These are phyloP conservation scores for Scrobipalpa costella DNA, from an alignment of 2,888 invertebrate genomes.

Conservation along the genomic window DNA sequence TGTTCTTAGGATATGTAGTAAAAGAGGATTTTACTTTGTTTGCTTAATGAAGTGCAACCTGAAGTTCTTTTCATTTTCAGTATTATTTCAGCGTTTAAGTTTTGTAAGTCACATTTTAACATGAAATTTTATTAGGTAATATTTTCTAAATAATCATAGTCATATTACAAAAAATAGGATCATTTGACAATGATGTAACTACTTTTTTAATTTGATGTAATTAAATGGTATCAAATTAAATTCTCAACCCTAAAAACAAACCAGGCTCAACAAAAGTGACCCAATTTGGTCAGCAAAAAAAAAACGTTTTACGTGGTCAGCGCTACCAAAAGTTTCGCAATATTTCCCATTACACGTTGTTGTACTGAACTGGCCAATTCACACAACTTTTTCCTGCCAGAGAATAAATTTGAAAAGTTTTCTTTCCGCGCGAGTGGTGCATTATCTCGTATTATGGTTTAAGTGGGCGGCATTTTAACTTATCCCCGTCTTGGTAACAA, in stretches of 20 bases:
- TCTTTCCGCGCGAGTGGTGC: constrained; percentile 16
- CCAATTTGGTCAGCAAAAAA: not conserved
- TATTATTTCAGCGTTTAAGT: too few species aligned
- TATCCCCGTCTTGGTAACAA: not conserved
- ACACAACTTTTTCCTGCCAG: not conserved
- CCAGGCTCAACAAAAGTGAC: too few species aligned
- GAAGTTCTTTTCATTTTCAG: not conserved
- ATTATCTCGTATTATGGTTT: constrained; percentile 14
- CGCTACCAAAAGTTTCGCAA: not conserved
- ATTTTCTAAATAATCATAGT: too few species aligned
- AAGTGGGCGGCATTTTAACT: constrained; percentile 18
- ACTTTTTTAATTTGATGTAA: too few species aligned
- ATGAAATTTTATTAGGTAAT: too few species aligned
- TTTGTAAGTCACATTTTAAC: too few species aligned
- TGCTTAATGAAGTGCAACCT: not conserved
- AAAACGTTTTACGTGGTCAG: not conserved
- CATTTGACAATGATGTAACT: too few species aligned
- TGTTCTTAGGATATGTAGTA: not conserved
- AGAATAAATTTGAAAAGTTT: constrained; percentile 14
- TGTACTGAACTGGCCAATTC: not conserved
- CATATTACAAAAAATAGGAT: too few species aligned
- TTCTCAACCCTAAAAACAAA: too few species aligned
- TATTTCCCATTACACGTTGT: not conserved
- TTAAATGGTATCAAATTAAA: too few species aligned
- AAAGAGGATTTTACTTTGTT: not conserved